Conservation (phyloP, 2,113 vertebrate species). For the Pyrgilauda ruficollis region DNA sequence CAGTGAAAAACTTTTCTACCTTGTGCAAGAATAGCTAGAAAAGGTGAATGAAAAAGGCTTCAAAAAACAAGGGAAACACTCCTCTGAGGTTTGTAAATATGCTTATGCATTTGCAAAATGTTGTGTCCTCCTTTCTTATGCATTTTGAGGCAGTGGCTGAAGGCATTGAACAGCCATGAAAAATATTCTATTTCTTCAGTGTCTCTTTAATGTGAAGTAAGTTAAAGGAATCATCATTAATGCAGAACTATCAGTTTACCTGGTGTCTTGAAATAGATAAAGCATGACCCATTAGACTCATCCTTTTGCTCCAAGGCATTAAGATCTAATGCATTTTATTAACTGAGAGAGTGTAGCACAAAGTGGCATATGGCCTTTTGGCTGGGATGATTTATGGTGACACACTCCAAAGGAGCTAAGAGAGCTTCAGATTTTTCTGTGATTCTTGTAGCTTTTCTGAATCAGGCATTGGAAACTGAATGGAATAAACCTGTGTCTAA, state of each 20-base stretch:
- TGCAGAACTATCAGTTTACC: background rate
- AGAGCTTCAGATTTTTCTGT: background rate
- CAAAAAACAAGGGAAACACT: background rate
- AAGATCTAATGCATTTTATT: background rate
- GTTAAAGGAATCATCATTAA: background rate
- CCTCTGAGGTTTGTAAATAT: background rate
- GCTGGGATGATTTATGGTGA: slow-evolving; percentile 26
- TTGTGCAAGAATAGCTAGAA: background rate
- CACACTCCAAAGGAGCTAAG: slow-evolving; percentile 5
- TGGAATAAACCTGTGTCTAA: background rate
- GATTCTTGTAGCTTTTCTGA: background rate
- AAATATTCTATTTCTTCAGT: background rate
- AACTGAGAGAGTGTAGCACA: slow-evolving; percentile 3
- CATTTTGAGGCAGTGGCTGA: background rate
- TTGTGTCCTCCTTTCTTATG: background rate
- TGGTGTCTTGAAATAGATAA: slow-evolving; percentile 21
- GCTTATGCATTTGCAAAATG: background rate
- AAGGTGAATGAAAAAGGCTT: background rate
- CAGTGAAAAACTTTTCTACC: background rate
- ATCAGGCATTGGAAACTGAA: background rate
- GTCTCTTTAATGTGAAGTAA: background rate
- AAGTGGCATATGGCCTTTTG: slow-evolving; percentile 31
- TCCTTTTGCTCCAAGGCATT: background rate
- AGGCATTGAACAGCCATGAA: background rate
- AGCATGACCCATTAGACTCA: background rate